phyloP scores from a whole-genome alignment of 1,140 invertebrate genomes.

The Drosophila serrata region DNA sequence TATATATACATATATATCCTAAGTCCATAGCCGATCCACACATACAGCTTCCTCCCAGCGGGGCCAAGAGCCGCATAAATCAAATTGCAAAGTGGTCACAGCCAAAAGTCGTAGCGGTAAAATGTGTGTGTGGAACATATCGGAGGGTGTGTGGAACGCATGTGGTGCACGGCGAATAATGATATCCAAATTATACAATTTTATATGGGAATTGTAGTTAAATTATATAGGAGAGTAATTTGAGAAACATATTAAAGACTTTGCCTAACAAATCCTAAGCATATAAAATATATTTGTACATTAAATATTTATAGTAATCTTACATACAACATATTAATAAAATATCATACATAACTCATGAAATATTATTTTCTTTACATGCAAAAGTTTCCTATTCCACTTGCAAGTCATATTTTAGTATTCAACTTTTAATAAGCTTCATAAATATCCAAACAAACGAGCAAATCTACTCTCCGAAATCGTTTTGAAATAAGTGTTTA shows the following conservation, averaged over 20 bases:
- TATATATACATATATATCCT: neutral
- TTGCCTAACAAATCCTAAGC: too few species aligned
- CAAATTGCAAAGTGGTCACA: conserved; percentile 72
- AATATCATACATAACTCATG: too few species aligned
- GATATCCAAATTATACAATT: neutral
- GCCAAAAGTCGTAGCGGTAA: conserved; percentile 36
- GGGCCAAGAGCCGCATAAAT: conserved; percentile 72
- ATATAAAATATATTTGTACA: too few species aligned
- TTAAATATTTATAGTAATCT: too few species aligned
- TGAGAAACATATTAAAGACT: neutral
- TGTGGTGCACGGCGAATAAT: conserved; percentile 27
- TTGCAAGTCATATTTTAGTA: neutral
- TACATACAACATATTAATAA: too few species aligned
- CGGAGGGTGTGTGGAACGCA: conserved; percentile 36
- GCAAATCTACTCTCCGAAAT: too few species aligned
- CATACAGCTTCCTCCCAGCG: conserved; percentile 31
- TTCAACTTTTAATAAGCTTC: neutral
- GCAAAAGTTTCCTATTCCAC: too few species aligned
- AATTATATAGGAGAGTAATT: neutral
- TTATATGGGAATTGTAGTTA: neutral
- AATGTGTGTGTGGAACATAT: conserved; percentile 34
- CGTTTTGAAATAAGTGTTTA: neutral
- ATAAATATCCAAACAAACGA: neutral
- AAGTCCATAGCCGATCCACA: conserved; percentile 6
- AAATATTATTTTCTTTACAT: too few species aligned